Evolutionary conservation across 2,113 vertebrate genomes (phyloP).

Genomic region (Microtus ochrogaster): DNA sequence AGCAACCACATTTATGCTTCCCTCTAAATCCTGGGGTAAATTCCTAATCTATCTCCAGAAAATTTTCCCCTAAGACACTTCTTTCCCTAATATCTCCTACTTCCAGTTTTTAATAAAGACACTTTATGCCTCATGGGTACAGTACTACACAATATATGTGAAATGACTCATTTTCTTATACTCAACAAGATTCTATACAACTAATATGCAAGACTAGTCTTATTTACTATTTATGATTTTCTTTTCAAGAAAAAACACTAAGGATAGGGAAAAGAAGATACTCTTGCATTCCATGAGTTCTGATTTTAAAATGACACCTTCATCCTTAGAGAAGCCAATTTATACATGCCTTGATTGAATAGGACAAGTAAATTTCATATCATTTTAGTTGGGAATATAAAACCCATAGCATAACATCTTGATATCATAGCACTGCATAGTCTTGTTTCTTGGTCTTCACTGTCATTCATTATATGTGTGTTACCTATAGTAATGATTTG

Average conservation of each 20-base stretch:
- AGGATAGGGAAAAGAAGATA: background rate
- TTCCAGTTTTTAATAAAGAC: background rate
- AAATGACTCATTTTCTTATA: background rate
- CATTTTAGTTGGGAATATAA: background rate
- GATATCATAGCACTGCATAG: background rate
- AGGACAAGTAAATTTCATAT: background rate
- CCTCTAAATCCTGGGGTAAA: background rate
- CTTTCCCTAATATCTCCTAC: background rate
- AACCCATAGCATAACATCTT: background rate
- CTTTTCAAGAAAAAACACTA: background rate
- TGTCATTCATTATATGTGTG: background rate
- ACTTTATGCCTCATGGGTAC: background rate
- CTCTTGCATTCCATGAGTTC: background rate
- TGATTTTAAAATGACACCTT: background rate
- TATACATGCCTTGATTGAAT: background rate
- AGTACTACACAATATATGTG: background rate
- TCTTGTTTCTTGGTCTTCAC: background rate
- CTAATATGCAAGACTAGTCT: background rate
- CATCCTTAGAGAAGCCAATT: background rate
- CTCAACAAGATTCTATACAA: background rate
- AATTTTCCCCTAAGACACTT: background rate
- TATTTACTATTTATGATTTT: background rate
- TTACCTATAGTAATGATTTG: background rate
- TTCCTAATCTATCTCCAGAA: rapidly evolving
- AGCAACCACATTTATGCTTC: no score